Base-by-base conservation (phyloP, 1,140 invertebrate species). In the Euschistus heros region DNA sequence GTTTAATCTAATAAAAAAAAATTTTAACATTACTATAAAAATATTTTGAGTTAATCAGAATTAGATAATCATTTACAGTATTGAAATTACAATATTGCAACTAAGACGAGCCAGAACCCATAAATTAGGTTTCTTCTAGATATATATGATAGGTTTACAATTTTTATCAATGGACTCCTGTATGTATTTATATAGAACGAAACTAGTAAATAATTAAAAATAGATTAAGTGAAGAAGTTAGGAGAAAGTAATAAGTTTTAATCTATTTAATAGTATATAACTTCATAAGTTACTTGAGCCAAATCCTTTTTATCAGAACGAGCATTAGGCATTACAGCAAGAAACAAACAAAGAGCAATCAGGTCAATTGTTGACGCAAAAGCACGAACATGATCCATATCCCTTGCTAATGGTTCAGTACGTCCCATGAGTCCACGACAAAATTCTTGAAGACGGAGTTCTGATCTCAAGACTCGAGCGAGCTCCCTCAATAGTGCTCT, bases 401-500 rank as follows among this genome's bases (percentile, higher is more conserved):
- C 80, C 61, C 80, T 70, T 20, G 82, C 72, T 69, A 78, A 70
- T 68, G 79, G 77, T 74, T 66, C 82, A 76, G 47, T 81, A 80
- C 67, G 77, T 79, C 61, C 83, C 75, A 91, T 83, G 17, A 92
- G 76, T 0, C 81, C 82, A 66, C 82, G 80, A 65, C 83, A 87
- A 65, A 93, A 86, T 30, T 78, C 80, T 1, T 80, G 74, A 50
- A 93, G 79, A 73, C 87, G 88, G 7, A 94, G 82, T 64, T 93
- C 91, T 70, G 88, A 81, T 13, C 87, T 78, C n/a, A 90, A 79
- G 30, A 88, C 85, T 15, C 93, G 82, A 52, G 68, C 70, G 57
- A 94, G 88, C 79, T 98, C 94, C 57, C 94, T 78, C 4, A 92
- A 78, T 44, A 98, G 78, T 17, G 87, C 84, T 18, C 94, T 80